Percentiles rank a stretch among this genome's conserved stretches.
phyloP scores from a whole-genome alignment of 2,888 invertebrate genomes.

The Temnothorax ravouxi region DNA sequence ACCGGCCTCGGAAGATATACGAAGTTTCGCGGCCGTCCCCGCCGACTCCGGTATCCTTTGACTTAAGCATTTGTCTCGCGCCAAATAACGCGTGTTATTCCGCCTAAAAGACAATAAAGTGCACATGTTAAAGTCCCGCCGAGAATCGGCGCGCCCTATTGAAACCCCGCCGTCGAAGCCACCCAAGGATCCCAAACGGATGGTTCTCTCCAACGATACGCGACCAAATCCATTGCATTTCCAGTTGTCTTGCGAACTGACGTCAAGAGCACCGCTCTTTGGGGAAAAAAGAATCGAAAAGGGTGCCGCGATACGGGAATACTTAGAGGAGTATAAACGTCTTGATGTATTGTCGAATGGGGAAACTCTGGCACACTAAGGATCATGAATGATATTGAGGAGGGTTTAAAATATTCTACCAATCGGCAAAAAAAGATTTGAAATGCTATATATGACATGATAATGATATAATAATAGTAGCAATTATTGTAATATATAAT shows the following conservation, averaged over 20 bases:
- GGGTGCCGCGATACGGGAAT: slow-evolving; percentile 30
- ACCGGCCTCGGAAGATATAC: slow-evolving; percentile 58
- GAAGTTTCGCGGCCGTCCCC: slow-evolving; percentile 58
- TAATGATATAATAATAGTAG: neutral
- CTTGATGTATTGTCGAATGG: slow-evolving; percentile 68
- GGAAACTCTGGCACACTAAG: slow-evolving; percentile 64
- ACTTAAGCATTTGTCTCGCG: slow-evolving; percentile 79
- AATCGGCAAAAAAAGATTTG: neutral
- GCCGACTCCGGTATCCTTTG: slow-evolving; percentile 64
- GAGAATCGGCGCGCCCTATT: slow-evolving; percentile 35
- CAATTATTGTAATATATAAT: neutral
- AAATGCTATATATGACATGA: neutral
- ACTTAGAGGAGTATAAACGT: slow-evolving; percentile 67
- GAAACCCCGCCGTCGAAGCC: slow-evolving; percentile 48
- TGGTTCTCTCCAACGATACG: slow-evolving; percentile 70
- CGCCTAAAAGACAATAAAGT: slow-evolving; percentile 80
- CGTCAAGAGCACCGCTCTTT: slow-evolving; percentile 54
- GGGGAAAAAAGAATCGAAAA: neutral
- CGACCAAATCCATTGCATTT: slow-evolving; percentile 67
- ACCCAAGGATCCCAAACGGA: slow-evolving; percentile 48
- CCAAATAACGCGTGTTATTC: slow-evolving; percentile 83
- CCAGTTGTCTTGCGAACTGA: slow-evolving; percentile 74
- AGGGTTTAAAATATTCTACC: slow-evolving; percentile 4
- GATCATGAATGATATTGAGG: slow-evolving; percentile 67
- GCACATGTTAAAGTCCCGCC: slow-evolving; percentile 80